Evolutionary conservation across 2,888 invertebrate genomes (phyloP), one percentile per base, ranked within the genome.

Genomic region (Agriotes lineatus): DNA sequence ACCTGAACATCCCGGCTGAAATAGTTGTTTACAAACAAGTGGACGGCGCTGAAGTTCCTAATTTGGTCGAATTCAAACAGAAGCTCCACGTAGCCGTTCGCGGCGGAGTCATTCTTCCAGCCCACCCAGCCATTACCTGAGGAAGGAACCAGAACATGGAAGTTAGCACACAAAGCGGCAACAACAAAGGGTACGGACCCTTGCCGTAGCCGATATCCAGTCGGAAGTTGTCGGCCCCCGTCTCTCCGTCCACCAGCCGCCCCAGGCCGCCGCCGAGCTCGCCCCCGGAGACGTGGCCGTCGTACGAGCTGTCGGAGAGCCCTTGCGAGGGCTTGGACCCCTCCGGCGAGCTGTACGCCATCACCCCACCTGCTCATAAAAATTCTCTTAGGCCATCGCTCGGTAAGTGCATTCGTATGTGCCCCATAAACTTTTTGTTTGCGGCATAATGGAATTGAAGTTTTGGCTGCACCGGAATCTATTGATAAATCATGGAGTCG

Each of bases 51-150:
- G 83, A 93, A 93, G 80, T 91, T 91, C 61, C 91, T 85, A 20
- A 90, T 85, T 72, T 86, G 85, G 77, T 92, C 91, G 81, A 94
- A 93, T 79, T 91, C 89, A 82, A 93, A 93, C 12, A 89, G 79
- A 25, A 93, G 85, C 78, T 91, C 90, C 19, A 93, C 85, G 77
- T 86, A 90, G 70, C 86, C 84, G 70, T 84, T 82, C 10, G 84
- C 81, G 64, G 86, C 85, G 1, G 85, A 85, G 72, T 89, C 88
- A 72, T 89, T 89, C 81, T 87, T 88, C 93, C 93, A 93, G 5
- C 91, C 92, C 4, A 93, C 87, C 93, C 93, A 93, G 68, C 91
- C 91, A 74, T 90, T 90, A 64, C 90, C 91, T 88, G 82, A 18
- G 69, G 68, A 54, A 79, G 59, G 59, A 69, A 52, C 35, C 52